Conservation (phyloP, 2,888 invertebrate species). For the Bombylius discolor region DNA sequence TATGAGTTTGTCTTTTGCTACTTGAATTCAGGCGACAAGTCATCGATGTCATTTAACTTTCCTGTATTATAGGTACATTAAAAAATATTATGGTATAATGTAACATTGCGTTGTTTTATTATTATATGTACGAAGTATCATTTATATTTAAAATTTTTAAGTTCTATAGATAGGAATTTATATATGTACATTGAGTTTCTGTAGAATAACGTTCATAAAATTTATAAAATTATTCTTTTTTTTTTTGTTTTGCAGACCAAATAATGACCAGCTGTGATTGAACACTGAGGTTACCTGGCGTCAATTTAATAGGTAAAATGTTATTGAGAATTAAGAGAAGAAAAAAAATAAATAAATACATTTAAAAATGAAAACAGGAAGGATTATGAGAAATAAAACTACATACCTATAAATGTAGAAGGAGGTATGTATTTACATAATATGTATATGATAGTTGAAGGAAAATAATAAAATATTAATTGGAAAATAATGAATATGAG, state of each 20-base stretch:
- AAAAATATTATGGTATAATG: too few relatives aligned
- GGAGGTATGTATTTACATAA: too few relatives aligned
- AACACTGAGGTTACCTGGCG: background rate
- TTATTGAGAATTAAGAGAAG: background rate
- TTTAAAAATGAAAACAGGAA: background rate
- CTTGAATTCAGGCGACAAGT: constrained; percentile 6
- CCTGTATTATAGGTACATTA: too few relatives aligned
- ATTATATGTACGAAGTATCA: too few relatives aligned
- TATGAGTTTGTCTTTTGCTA: background rate
- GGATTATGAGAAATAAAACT: background rate
- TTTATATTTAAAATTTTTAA: too few relatives aligned
- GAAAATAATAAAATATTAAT: background rate
- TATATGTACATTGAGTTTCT: too few relatives aligned
- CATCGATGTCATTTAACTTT: constrained; percentile 3
- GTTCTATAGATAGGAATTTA: too few relatives aligned
- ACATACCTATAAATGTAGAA: too few relatives aligned
- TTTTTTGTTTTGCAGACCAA: too few relatives aligned
- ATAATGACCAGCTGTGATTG: constrained; percentile 8
- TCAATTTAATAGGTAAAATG: background rate
- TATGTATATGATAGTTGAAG: background rate
- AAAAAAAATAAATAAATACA: background rate
- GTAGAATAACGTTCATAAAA: too few relatives aligned
- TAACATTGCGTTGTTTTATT: too few relatives aligned
- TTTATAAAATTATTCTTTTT: too few relatives aligned
- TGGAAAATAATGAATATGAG: background rate